These are phyloP conservation scores for Chaetogeoica ovagalla DNA, from an alignment of 2,888 invertebrate species.

Conservation along the genomic window DNA sequence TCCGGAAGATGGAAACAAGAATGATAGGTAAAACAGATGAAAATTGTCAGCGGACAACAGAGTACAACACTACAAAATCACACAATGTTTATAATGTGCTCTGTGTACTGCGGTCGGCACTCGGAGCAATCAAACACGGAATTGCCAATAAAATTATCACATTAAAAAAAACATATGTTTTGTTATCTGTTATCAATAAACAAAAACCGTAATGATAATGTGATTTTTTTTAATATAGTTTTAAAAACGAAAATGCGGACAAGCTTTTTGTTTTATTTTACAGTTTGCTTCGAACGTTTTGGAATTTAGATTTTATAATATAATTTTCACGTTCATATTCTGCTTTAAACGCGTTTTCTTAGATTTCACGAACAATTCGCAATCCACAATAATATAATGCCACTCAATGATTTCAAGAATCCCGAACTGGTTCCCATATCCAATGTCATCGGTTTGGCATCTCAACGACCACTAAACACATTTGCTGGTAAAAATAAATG, in stretches of 20 bases:
- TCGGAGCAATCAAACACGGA: neutral
- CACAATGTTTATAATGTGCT: no score
- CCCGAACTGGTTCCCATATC: slow-evolving; percentile 68
- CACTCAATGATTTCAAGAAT: slow-evolving; percentile 39
- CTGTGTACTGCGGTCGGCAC: no score
- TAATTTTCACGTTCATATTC: neutral
- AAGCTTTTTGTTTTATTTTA: no score
- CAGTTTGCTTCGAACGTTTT: neutral
- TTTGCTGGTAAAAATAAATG: slow-evolving; percentile 55
- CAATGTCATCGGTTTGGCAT: slow-evolving; percentile 70
- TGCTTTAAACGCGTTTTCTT: neutral
- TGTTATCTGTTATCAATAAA: slow-evolving; percentile 12
- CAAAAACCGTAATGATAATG: neutral
- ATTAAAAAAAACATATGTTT: neutral
- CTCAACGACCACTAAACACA: slow-evolving; percentile 62
- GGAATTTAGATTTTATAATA: neutral
- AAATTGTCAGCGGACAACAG: no score
- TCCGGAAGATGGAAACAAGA: no score
- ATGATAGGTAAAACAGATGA: no score
- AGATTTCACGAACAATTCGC: neutral
- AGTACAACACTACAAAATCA: no score
- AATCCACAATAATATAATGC: neutral
- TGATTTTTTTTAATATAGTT: neutral
- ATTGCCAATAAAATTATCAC: neutral
- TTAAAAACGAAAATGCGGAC: neutral